Conservation (phyloP, 2,888 invertebrate species). For the Leucozona laternaria region DNA sequence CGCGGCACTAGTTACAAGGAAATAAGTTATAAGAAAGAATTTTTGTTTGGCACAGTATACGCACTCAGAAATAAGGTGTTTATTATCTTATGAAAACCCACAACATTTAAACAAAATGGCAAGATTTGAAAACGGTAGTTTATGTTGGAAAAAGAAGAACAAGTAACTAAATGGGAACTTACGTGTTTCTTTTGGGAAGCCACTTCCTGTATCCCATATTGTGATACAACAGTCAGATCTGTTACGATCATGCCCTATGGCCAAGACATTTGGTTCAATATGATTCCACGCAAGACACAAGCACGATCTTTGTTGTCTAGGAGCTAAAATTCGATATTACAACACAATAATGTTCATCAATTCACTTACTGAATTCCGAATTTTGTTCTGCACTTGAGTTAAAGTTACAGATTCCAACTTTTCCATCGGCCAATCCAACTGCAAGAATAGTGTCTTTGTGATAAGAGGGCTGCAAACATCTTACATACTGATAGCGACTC, state of each 20-base stretch:
- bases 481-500: conserved; percentile 88
- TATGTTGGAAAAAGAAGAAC: no score
- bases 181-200: conserved; percentile 82
- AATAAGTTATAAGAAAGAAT: no score
- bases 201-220: conserved; percentile 90
- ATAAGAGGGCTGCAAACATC: conserved; percentile 94
- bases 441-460: conserved; percentile 92
- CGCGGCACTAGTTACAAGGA: no score
- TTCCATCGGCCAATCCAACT: conserved; percentile 95
- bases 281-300: conserved; percentile 95
- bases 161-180: conserved; percentile 8
- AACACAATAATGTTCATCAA: not conserved
- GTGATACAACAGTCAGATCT: conserved; percentile 94
- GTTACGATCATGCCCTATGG: conserved; percentile 94
- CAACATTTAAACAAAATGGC: no score
- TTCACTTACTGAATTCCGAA: conserved; percentile 81
- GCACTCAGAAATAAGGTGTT: no score
- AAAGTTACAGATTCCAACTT: conserved; percentile 91
- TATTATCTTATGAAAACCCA: no score
- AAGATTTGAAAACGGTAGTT: no score
- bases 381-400: conserved; percentile 87
- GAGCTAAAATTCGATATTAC: conserved; percentile 85
- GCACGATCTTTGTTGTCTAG: conserved; percentile 93
- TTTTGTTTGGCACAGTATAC: no score
- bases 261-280: conserved; percentile 91